phyloP scores from a whole-genome alignment of 92 coral and sea anemone genomes.

The Umimayanthus chanpuru region DNA sequence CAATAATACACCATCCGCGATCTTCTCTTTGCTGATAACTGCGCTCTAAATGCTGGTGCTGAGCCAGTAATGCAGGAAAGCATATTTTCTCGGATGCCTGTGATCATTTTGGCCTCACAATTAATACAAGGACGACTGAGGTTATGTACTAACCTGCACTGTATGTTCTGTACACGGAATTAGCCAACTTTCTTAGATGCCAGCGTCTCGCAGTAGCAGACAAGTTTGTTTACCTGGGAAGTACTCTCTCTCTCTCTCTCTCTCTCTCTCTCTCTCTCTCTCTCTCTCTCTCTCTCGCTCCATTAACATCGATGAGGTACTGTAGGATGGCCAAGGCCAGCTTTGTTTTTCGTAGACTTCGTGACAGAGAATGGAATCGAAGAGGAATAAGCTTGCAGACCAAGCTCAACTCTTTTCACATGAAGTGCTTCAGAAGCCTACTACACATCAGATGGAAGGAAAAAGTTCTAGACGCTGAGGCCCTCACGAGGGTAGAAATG shows the following conservation, averaged over 20 bases:
- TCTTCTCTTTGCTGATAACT: slow-evolving; percentile 12
- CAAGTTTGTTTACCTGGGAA: slow-evolving; percentile 42
- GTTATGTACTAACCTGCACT: slow-evolving; percentile 48
- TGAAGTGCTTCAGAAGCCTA: too few relatives aligned
- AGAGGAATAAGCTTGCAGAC: slow-evolving; percentile 35
- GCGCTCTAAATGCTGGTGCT: slow-evolving; percentile 16
- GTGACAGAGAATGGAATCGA: slow-evolving; percentile 10
- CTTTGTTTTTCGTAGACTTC: slow-evolving; percentile 35
- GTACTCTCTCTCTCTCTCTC: too few relatives aligned
- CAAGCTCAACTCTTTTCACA: slow-evolving; percentile 39
- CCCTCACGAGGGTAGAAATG: slow-evolving; percentile 13
- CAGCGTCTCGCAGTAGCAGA: slow-evolving; percentile 27
- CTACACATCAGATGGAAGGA: slow-evolving; percentile 40
- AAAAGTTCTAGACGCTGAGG: slow-evolving; percentile 7
- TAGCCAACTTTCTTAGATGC: slow-evolving; percentile 11
- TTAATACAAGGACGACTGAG: slow-evolving; percentile 23
- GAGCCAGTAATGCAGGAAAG: slow-evolving; percentile 23
- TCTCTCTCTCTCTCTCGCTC: too few relatives aligned
- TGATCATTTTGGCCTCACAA: slow-evolving; percentile 22
- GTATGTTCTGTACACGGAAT: slow-evolving; percentile 8
- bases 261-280: too few relatives aligned
- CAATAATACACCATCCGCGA: neutral
- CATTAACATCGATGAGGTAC: slow-evolving; percentile 48
- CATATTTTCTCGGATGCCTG: slow-evolving; percentile 2
- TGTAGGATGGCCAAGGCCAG: slow-evolving; percentile 42